Base-by-base conservation (phyloP, 2,888 invertebrate species). In the Agrochola macilenta region DNA sequence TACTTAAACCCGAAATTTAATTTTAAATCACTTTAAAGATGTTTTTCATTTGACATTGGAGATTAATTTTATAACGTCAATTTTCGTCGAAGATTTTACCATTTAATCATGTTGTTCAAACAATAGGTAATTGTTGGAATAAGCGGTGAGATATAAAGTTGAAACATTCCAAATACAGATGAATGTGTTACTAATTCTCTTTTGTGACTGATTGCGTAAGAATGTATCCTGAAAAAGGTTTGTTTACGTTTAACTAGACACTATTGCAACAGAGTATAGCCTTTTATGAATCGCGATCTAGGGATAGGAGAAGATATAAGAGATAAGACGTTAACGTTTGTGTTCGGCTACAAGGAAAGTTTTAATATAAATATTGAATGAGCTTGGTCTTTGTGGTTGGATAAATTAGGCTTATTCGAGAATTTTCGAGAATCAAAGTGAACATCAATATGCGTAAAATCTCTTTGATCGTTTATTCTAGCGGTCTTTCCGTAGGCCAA, bases 301-400 rank as follows among this genome's bases (percentile, higher is more conserved):
- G 57, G 35, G 35, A 39, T 61, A 43, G n/a, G n/a, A n/a, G 58
- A 58, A 52, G 66, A 81, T 49, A 68, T 49, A 2, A 26, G 5
- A 35, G 49, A 58, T 82, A 82, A 52, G 77, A 58, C 49, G 20
- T 0, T 26, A 46, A 39, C 81, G 81, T 61, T 71, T 82, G 57
- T 30, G 35, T 52, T 76, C 57, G 43, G 39, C 30, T 26, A 43
- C 39, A 52, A 64, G 63, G 4, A 58, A 43, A 58, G 64, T 58
- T 83, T 82, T 39, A 39, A 49, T 77, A 66, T 79, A 78, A 78
- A 83, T 83, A 79, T 66, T 83, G 66, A 78, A 79, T 83, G 68
- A 78, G 61, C 17, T 39, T 26, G 39, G 46, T 57, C 54, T 63
- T 79, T 78, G 77, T 49, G 78, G 66, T 54, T n/a, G 77, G 57